phyloP scores from a whole-genome alignment of 2,797 vertebrate genomes.

The Cetoscarus ocellatus region DNA sequence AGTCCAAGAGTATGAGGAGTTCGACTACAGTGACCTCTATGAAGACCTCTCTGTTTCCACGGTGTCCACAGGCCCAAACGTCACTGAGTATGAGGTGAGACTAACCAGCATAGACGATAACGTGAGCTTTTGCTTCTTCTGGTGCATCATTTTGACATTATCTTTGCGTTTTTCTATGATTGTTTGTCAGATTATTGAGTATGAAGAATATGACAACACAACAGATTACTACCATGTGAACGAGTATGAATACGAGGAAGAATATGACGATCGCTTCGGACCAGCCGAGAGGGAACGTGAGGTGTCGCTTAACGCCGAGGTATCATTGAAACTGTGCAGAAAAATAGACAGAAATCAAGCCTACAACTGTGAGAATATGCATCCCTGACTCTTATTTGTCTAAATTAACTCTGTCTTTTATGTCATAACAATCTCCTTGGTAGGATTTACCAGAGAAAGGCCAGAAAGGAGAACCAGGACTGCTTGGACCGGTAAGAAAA shows the following conservation, averaged over 20 bases:
- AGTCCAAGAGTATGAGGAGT: slow-evolving; percentile 76
- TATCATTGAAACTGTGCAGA: slow-evolving; percentile 21
- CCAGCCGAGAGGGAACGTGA: slow-evolving; percentile 74
- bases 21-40: slow-evolving; percentile 76
- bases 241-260: slow-evolving; percentile 82
- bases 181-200: slow-evolving; percentile 74
- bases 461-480: slow-evolving; percentile 86
- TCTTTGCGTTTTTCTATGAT: background rate
- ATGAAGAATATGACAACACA: slow-evolving; percentile 80
- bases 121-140: background rate
- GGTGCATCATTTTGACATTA: background rate
- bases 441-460: slow-evolving; percentile 84
- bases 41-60: slow-evolving; percentile 73
- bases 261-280: slow-evolving; percentile 81
- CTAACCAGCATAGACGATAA: background rate
- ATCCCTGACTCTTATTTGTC: background rate
- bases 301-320: slow-evolving; percentile 61
- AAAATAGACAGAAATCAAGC: no score
- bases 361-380: no score
- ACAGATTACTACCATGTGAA: slow-evolving; percentile 66
- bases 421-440: slow-evolving; percentile 8
- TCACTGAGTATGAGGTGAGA: slow-evolving; percentile 84
- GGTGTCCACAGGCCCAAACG: slow-evolving; percentile 67
- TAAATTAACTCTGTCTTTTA: background rate
- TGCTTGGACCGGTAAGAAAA: slow-evolving; percentile 84